These are phyloP conservation scores for Brachionus sp. DNA, from an alignment of 1,140 invertebrate species.

Conservation along the genomic window DNA sequence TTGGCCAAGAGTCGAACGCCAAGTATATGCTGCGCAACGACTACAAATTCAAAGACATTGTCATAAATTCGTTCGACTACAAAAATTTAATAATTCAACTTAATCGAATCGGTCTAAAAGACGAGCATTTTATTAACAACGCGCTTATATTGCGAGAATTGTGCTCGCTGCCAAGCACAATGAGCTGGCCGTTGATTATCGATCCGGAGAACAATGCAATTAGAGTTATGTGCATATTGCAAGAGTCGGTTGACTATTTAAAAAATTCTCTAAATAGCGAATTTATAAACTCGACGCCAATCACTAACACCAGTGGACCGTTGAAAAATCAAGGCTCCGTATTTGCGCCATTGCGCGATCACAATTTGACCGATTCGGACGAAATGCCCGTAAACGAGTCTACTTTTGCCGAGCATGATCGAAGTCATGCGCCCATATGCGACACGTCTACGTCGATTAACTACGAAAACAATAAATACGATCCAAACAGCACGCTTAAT, in stretches of 20 bases:
- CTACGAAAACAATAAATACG: not conserved
- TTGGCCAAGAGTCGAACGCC: slow-evolving; percentile 47
- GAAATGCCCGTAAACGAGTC: not conserved
- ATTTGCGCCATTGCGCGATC: not conserved
- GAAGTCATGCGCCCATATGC: not conserved
- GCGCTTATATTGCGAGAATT: slow-evolving; percentile 54
- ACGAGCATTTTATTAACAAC: slow-evolving; percentile 56
- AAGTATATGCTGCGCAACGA: slow-evolving; percentile 49
- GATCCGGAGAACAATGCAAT: slow-evolving; percentile 57
- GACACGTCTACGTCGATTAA: not conserved
- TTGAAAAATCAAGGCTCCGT: not conserved
- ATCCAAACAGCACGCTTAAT: not conserved
- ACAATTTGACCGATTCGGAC: not conserved
- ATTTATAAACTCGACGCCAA: not conserved
- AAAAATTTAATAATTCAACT: slow-evolving; percentile 52
- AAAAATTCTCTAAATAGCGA: not conserved
- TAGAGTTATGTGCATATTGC: slow-evolving; percentile 50
- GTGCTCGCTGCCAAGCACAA: slow-evolving; percentile 52
- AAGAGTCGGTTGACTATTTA: not conserved
- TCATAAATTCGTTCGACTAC: slow-evolving; percentile 56
- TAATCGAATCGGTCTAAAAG: slow-evolving; percentile 50
- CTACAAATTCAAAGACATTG: slow-evolving; percentile 50
- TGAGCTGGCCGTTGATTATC: slow-evolving; percentile 56
- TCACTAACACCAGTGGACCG: not conserved
- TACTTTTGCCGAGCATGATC: not conserved